Conservation (phyloP, 2,113 vertebrate species). For the Eonycteris spelaea region DNA sequence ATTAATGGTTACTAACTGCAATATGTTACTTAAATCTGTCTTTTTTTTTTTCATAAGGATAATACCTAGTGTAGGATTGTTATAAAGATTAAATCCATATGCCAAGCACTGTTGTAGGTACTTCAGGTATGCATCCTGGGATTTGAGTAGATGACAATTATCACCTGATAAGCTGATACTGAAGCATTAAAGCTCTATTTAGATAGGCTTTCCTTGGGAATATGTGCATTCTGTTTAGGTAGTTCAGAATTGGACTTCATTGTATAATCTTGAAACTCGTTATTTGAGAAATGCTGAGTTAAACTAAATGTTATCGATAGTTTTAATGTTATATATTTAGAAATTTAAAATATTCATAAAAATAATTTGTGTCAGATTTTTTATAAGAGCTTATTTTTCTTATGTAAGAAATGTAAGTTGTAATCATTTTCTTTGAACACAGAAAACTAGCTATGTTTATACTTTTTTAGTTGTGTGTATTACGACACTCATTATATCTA, state of each 20-base stretch:
- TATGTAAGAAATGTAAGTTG: background rate
- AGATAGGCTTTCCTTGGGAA: background rate
- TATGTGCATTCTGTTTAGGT: background rate
- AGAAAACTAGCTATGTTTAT: background rate
- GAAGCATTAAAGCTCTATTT: background rate
- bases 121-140: background rate
- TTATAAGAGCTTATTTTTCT: background rate
- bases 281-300: slow-evolving; percentile 17
- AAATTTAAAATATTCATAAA: slow-evolving; percentile 17
- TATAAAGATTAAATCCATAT: slow-evolving; percentile 1
- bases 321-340: background rate
- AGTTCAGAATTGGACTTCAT: background rate
- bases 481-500: background rate
- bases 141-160: background rate
- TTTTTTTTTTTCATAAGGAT: background rate
- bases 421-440: slow-evolving; percentile 22
- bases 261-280: background rate
- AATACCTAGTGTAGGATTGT: background rate
- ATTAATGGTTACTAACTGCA: slow-evolving; percentile 9
- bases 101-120: background rate
- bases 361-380: background rate
- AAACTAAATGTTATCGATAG: background rate
- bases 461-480: background rate
- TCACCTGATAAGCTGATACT: background rate
- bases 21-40: slow-evolving; percentile 4